These are phyloP conservation scores for Lepeophtheirus nordmannii DNA, from an alignment of 2,888 invertebrate genomes.

Conservation along the genomic window DNA sequence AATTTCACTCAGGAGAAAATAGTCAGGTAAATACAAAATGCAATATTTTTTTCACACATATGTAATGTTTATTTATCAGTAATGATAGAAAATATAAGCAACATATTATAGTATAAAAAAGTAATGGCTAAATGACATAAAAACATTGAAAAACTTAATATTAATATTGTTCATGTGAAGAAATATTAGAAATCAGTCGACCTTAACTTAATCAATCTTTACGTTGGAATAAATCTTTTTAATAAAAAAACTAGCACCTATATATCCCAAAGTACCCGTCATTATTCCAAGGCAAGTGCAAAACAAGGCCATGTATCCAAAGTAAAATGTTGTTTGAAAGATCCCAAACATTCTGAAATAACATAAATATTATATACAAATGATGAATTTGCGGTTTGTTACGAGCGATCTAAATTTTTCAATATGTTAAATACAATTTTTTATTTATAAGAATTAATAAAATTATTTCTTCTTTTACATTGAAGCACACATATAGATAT, in stretches of 20 bases:
- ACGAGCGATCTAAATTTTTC: too few relatives aligned
- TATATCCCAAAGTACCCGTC: conserved; percentile 89
- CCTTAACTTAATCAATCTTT: conserved; percentile 76
- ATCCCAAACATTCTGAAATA: conserved; percentile 87
- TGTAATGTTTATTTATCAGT: too few relatives aligned
- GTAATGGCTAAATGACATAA: not conserved
- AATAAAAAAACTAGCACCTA: conserved; percentile 91
- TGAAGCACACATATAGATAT: too few relatives aligned
- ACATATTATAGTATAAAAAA: too few relatives aligned
- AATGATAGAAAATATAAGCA: too few relatives aligned
- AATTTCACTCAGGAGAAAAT: too few relatives aligned
- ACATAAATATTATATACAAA: conserved; percentile 17
- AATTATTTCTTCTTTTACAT: too few relatives aligned
- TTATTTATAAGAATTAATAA: too few relatives aligned
- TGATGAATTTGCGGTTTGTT: too few relatives aligned
- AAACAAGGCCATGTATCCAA: conserved; percentile 98
- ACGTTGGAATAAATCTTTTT: conserved; percentile 98
- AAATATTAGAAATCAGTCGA: not conserved
- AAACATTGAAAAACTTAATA: not conserved
- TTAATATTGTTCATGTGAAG: not conserved
- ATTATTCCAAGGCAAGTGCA: conserved; percentile 87
- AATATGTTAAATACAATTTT: too few relatives aligned
- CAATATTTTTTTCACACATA: too few relatives aligned
- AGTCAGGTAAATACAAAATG: too few relatives aligned
- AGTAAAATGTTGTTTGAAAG: conserved; percentile 97